These are phyloP conservation scores for Poeciliopsis prolifica DNA, from an alignment of 2,113 vertebrate genomes.

Conservation along the genomic window DNA sequence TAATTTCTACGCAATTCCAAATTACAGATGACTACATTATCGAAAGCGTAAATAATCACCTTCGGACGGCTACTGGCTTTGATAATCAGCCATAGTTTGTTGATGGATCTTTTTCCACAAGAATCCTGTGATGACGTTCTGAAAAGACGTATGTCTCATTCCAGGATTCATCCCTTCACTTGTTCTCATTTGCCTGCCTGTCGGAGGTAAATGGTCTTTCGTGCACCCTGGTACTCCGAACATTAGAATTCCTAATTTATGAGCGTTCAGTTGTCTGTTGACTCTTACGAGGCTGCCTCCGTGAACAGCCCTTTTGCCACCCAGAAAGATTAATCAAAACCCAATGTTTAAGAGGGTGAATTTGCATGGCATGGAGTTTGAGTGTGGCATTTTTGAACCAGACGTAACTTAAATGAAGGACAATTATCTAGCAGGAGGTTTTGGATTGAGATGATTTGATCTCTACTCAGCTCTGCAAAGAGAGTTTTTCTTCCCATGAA, in stretches of 20 bases:
- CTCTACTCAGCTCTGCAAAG: constrained; percentile 45
- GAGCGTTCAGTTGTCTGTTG: constrained; percentile 5
- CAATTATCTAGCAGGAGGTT: constrained; percentile 38
- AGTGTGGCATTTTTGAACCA: constrained; percentile 36
- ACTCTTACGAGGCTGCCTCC: neutral
- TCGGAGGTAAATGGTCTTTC: constrained; percentile 10
- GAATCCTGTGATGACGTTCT: constrained; percentile 8
- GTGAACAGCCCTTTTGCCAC: neutral
- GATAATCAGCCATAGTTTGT: constrained; percentile 18
- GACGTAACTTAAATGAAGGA: constrained; percentile 61
- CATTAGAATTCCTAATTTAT: neutral
- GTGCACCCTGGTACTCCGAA: neutral
- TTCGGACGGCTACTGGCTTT: constrained; percentile 6
- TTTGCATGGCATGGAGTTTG: constrained; percentile 10
- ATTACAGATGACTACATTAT: constrained; percentile 19
- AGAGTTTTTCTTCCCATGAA: constrained; percentile 64
- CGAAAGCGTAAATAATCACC: constrained; percentile 18
- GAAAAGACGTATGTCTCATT: constrained; percentile 3
- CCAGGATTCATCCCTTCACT: constrained; percentile 3
- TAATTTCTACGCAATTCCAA: constrained; percentile 23
- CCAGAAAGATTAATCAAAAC: constrained; percentile 48
- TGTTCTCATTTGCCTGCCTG: constrained; percentile 16
- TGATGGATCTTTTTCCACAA: neutral
- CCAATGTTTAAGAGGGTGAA: neutral
- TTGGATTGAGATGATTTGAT: constrained; percentile 38